phyloP scores from a whole-genome alignment of 2,888 invertebrate species.

The Drosophila glabriapex region DNA sequence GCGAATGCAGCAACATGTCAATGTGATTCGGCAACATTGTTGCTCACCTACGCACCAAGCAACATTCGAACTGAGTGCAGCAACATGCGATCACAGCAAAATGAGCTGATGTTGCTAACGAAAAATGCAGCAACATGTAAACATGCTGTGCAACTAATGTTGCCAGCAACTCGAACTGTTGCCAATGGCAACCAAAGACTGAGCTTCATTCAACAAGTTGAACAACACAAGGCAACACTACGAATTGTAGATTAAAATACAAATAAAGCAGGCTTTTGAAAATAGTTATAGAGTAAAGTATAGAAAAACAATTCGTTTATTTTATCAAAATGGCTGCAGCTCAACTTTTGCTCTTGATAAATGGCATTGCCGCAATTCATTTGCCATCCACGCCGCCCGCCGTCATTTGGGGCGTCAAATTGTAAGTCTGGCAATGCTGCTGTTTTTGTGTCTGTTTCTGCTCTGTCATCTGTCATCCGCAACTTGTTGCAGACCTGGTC shows the following conservation, averaged over 20 bases:
- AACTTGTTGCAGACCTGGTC: slow-evolving; percentile 8
- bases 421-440: slow-evolving; percentile 23
- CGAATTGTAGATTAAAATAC: background rate
- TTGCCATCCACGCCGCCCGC: slow-evolving; percentile 51
- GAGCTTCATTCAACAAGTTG: background rate
- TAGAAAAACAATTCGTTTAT: background rate
- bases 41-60: too few relatives aligned
- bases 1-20: background rate
- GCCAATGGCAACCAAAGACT: background rate
- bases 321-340: slow-evolving; percentile 11
- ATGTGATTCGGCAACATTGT: background rate
- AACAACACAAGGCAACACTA: background rate
- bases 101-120: background rate
- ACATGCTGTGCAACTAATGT: background rate
- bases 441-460: too few relatives aligned
- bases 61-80: background rate
- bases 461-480: background rate
- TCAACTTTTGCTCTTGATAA: background rate
- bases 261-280: background rate
- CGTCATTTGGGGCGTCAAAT: slow-evolving; percentile 49
- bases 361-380: background rate
- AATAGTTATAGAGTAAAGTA: background rate
- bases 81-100: background rate
- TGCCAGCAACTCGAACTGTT: background rate
- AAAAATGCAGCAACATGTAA: background rate